Conservation (phyloP, 2,797 vertebrate genomes). For the Rhinatrema bivittatum region DNA sequence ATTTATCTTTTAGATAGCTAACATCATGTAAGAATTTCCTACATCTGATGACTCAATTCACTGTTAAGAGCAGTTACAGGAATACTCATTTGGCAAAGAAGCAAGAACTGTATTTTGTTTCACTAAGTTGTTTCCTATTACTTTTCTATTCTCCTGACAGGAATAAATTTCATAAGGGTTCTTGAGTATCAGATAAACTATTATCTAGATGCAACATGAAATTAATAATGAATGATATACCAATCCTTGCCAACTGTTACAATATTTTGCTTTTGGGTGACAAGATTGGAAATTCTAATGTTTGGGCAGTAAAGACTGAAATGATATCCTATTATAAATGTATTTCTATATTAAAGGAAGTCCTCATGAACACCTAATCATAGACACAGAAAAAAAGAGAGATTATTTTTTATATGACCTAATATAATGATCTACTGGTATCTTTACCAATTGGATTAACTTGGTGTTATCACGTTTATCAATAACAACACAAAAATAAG, state of each 20-base stretch:
- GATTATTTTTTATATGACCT: not conserved
- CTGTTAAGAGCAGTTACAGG: conserved; percentile 21
- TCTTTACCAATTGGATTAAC: no score
- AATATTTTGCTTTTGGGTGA: conserved; percentile 10
- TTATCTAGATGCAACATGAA: conserved; percentile 24
- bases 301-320: conserved; percentile 16
- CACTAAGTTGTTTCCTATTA: conserved; percentile 33
- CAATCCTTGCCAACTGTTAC: conserved; percentile 15
- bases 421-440: no score
- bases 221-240: conserved; percentile 32
- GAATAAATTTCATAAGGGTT: conserved; percentile 32
- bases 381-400: not conserved
- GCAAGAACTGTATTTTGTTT: conserved; percentile 22
- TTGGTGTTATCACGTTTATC: no score
- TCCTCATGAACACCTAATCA: not conserved
- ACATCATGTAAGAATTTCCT: conserved; percentile 3
- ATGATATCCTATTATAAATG: conserved; percentile 18
- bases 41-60: not conserved
- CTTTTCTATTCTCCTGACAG: conserved; percentile 18
- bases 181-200: conserved; percentile 28
- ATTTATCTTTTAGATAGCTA: conserved; percentile 2
- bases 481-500: no score
- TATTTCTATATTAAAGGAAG: conserved; percentile 2
- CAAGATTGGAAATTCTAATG: conserved; percentile 8
- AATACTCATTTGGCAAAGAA: conserved; percentile 23